phyloP scores from a whole-genome alignment of 2,888 invertebrate genomes.

The Gastracanthus pulcherrimus region DNA sequence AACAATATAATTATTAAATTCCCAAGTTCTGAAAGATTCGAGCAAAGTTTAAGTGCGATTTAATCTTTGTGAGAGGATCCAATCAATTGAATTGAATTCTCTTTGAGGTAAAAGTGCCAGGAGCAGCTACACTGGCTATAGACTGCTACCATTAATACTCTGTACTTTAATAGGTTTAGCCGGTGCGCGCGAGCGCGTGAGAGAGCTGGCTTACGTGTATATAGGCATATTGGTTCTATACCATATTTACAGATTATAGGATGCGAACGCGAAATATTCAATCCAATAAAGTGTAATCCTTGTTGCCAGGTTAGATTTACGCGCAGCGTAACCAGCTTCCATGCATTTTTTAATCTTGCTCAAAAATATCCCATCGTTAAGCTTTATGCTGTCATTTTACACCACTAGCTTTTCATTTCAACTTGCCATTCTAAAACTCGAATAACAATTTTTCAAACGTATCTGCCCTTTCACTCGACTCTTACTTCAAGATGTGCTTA shows the following conservation, averaged over 20 bases:
- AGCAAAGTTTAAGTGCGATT: slow-evolving; percentile 16
- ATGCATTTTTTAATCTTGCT: slow-evolving; percentile 46
- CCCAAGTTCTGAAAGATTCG: not conserved
- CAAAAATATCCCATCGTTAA: slow-evolving; percentile 7
- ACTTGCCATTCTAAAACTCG: not conserved
- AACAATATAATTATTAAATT: no score
- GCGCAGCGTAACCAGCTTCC: slow-evolving; percentile 29
- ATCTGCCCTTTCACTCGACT: no score
- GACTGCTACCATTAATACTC: slow-evolving; percentile 60
- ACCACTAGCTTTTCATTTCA: slow-evolving; percentile 28
- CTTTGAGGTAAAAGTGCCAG: slow-evolving; percentile 46
- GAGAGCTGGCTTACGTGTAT: slow-evolving; percentile 34
- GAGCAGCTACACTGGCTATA: not conserved
- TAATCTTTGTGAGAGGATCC: slow-evolving; percentile 22
- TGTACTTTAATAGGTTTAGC: slow-evolving; percentile 64
- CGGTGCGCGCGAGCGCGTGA: slow-evolving; percentile 37
- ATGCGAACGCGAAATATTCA: slow-evolving; percentile 59
- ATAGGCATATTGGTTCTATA: slow-evolving; percentile 62
- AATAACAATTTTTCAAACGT: no score
- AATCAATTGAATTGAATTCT: slow-evolving; percentile 52
- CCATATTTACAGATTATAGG: slow-evolving; percentile 64
- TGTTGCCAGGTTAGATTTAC: slow-evolving; percentile 59
- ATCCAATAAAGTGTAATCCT: slow-evolving; percentile 64
- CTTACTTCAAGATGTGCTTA: no score
- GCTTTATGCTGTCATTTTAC: slow-evolving; percentile 10